These are phyloP conservation scores for Pedicia rivosa DNA, from an alignment of 2,888 invertebrate species.

Conservation along the genomic window DNA sequence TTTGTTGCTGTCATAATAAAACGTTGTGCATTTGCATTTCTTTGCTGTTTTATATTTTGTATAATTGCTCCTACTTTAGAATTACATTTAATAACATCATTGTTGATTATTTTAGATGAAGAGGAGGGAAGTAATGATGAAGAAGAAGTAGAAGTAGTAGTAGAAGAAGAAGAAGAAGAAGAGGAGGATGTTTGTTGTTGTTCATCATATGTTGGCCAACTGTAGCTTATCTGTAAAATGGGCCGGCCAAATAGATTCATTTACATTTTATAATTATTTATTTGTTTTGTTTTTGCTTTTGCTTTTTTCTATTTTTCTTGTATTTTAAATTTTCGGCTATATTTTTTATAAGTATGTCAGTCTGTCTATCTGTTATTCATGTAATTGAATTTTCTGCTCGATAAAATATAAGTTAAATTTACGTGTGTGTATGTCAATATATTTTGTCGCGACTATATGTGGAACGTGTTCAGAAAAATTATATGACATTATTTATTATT, in stretches of 20 bases:
- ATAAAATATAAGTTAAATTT: too few relatives aligned
- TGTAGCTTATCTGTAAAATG: slow-evolving; percentile 34
- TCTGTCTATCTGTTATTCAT: too few relatives aligned
- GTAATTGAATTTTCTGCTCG: too few relatives aligned
- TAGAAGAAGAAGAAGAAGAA: slow-evolving; percentile 7
- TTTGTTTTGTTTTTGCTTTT: too few relatives aligned
- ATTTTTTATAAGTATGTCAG: too few relatives aligned
- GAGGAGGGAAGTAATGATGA: slow-evolving; percentile 9
- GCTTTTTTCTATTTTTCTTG: too few relatives aligned
- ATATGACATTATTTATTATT: too few relatives aligned
- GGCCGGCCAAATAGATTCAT: neutral
- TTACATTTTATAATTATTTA: too few relatives aligned
- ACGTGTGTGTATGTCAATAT: too few relatives aligned
- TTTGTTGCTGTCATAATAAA: slow-evolving; percentile 16
- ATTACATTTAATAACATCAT: slow-evolving; percentile 3
- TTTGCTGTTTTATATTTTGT: slow-evolving; percentile 18
- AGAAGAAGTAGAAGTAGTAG: slow-evolving; percentile 10
- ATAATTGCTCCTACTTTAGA: slow-evolving; percentile 13
- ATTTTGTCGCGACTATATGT: too few relatives aligned
- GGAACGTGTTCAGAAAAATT: too few relatives aligned
- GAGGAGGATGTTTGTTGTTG: slow-evolving; percentile 10
- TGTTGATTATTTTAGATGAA: neutral
- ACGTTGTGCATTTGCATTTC: slow-evolving; percentile 16
- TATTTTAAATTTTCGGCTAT: too few relatives aligned
- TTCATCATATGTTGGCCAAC: slow-evolving; percentile 30